Conservation (phyloP, 2,113 vertebrate genomes). For the Oophaga pumilio region DNA sequence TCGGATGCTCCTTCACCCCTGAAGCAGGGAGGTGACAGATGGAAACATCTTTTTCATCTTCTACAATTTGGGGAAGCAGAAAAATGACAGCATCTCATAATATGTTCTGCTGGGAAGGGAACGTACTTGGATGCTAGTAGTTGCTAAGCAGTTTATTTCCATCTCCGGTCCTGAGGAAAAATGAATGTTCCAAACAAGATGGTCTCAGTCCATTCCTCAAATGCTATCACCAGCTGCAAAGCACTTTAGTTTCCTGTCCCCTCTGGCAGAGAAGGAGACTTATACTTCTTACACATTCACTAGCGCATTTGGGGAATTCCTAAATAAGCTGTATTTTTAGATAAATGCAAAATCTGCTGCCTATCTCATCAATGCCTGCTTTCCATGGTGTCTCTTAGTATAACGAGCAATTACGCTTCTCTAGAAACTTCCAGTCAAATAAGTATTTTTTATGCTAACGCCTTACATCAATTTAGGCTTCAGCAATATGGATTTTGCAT, state of each 20-base stretch:
- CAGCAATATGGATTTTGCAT: background rate
- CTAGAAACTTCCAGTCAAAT: background rate
- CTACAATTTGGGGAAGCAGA: constrained; percentile 18
- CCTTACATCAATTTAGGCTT: background rate
- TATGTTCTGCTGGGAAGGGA: constrained; percentile 32
- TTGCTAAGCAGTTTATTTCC: constrained; percentile 30
- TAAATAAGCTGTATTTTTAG: constrained; percentile 18
- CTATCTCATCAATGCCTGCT: constrained; percentile 2
- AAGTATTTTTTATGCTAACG: background rate
- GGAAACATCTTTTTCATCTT: constrained; percentile 44
- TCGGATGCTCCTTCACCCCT: constrained; percentile 28
- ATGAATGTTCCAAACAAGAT: constrained; percentile 27
- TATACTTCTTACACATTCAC: constrained; percentile 19
- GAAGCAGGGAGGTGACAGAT: constrained; percentile 39
- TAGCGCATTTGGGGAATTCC: background rate
- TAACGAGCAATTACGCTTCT: background rate
- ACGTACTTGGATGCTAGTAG: background rate
- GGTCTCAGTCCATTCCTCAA: constrained; percentile 42
- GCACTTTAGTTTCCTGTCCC: constrained; percentile 1
- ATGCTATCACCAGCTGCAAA: constrained; percentile 12
- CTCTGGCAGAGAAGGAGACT: constrained; percentile 5
- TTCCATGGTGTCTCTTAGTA: background rate
- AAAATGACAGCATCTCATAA: constrained; percentile 12
- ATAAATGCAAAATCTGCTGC: constrained; percentile 10
- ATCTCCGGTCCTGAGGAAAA: constrained; percentile 42